A percentile compares a stretch with the other conserved stretches of the same genome.
Evolutionary conservation across 2,113 vertebrate genomes (phyloP).

Genomic region (Natator depressus): DNA sequence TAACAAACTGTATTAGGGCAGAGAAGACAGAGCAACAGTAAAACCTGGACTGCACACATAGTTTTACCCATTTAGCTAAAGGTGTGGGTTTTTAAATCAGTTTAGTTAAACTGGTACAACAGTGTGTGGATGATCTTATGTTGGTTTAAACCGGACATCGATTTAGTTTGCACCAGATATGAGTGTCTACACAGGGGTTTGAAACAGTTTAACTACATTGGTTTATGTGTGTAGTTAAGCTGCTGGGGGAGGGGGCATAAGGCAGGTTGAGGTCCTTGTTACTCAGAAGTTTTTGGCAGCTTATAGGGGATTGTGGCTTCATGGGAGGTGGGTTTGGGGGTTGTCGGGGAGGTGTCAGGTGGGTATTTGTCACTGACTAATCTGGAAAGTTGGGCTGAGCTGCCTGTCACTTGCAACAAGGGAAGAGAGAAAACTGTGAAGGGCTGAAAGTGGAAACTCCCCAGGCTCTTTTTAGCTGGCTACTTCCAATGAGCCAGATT

Average conservation of each 20-base stretch:
- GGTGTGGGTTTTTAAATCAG: not conserved
- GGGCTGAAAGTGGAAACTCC: not conserved
- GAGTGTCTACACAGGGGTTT: not conserved
- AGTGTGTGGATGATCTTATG: not conserved
- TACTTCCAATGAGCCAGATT: not conserved
- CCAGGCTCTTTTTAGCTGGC: not conserved
- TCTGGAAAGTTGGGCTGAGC: not conserved
- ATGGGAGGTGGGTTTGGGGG: rapidly evolving
- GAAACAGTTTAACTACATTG: not conserved
- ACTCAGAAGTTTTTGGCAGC: not conserved
- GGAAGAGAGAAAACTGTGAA: not conserved
- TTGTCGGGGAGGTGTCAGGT: not conserved
- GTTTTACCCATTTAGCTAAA: not conserved
- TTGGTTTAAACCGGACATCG: not conserved
- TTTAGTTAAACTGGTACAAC: not conserved
- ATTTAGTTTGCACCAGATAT: not conserved
- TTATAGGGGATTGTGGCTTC: rapidly evolving
- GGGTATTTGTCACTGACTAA: not conserved
- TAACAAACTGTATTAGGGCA: not conserved
- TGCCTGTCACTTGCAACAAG: not conserved
- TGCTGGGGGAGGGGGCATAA: not conserved
- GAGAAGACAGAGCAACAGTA: not conserved
- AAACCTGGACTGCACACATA: not conserved
- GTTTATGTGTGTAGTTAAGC: not conserved
- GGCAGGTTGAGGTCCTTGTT: not conserved